Evolutionary conservation across 2,888 invertebrate species (phyloP).

Genomic region (Parasteatoda lunata): DNA sequence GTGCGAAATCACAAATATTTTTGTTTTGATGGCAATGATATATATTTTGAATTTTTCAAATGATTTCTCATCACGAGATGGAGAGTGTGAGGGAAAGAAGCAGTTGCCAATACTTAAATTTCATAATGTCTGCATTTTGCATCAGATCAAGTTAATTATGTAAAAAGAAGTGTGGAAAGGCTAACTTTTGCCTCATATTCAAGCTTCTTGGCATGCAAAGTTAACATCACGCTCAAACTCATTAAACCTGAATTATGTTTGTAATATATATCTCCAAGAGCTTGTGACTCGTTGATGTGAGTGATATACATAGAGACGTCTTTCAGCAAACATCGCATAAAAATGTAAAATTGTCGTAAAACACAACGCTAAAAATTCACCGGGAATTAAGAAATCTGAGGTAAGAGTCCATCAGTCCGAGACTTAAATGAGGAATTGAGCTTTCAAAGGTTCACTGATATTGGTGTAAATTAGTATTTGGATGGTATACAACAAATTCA

Average conservation of each 20-base stretch:
- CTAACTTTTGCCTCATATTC: slow-evolving; percentile 52
- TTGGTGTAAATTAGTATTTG: slow-evolving; percentile 53
- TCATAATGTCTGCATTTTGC: neutral
- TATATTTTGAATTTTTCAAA: slow-evolving; percentile 23
- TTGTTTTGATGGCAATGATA: slow-evolving; percentile 42
- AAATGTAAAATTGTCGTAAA: slow-evolving; percentile 47
- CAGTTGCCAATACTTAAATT: slow-evolving; percentile 37
- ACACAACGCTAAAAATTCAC: slow-evolving; percentile 68
- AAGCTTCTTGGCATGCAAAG: slow-evolving; percentile 51
- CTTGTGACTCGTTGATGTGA: slow-evolving; percentile 57
- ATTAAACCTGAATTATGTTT: slow-evolving; percentile 36
- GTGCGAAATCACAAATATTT: slow-evolving; percentile 61
- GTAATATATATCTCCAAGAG: slow-evolving; percentile 50
- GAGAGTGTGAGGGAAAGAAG: slow-evolving; percentile 60
- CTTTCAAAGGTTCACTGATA: slow-evolving; percentile 31
- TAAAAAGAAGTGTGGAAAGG: slow-evolving; percentile 18
- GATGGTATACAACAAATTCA: slow-evolving; percentile 65
- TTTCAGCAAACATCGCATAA: slow-evolving; percentile 35
- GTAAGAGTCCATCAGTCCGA: slow-evolving; percentile 46
- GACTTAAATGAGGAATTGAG: slow-evolving; percentile 48
- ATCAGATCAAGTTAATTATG: neutral
- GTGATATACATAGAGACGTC: slow-evolving; percentile 42
- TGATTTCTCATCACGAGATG: slow-evolving; percentile 19
- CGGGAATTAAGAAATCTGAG: slow-evolving; percentile 62
- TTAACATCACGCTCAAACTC: slow-evolving; percentile 38